Evolutionary conservation across 2,797 vertebrate species (phyloP).

Genomic region (Megalops cyprinoides): DNA sequence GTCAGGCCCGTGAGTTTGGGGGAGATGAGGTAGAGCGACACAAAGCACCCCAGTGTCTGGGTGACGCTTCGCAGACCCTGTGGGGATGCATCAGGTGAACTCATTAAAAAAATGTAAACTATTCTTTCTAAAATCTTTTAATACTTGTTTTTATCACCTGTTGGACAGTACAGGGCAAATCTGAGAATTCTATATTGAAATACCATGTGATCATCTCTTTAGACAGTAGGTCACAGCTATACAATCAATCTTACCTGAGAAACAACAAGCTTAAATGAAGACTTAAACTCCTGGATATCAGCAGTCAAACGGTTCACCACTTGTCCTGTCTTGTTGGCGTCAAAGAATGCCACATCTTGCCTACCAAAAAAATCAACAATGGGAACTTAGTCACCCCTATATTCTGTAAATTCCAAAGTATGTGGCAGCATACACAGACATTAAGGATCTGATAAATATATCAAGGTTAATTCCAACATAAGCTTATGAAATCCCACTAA

Average conservation of each 20-base stretch:
- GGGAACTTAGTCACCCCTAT: neutral
- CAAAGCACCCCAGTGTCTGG: constrained; percentile 87
- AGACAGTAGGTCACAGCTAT: neutral
- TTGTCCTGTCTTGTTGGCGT: constrained; percentile 89
- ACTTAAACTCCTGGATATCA: constrained; percentile 97
- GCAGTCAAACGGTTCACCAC: constrained; percentile 89
- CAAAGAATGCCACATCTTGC: constrained; percentile 94
- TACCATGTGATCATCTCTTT: neutral
- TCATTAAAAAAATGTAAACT: too few relatives aligned
- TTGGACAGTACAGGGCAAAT: neutral
- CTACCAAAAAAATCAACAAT: constrained; percentile 63
- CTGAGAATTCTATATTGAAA: neutral
- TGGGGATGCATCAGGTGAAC: constrained; percentile 16
- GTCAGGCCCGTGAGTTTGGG: constrained; percentile 88
- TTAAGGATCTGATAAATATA: neutral
- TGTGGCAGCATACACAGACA: neutral
- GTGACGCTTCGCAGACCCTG: constrained; percentile 92
- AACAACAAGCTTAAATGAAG: constrained; percentile 92
- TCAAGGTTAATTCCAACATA: neutral
- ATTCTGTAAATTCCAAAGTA: neutral
- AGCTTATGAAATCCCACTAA: neutral
- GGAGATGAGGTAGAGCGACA: constrained; percentile 91
- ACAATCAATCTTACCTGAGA: constrained; percentile 80
- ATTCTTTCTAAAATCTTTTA: too few relatives aligned
- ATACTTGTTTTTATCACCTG: neutral